A percentile compares a stretch with the other conserved stretches of the same genome.
Conservation (phyloP, 2,797 vertebrate genomes). For the Bradypodion ventrale region DNA sequence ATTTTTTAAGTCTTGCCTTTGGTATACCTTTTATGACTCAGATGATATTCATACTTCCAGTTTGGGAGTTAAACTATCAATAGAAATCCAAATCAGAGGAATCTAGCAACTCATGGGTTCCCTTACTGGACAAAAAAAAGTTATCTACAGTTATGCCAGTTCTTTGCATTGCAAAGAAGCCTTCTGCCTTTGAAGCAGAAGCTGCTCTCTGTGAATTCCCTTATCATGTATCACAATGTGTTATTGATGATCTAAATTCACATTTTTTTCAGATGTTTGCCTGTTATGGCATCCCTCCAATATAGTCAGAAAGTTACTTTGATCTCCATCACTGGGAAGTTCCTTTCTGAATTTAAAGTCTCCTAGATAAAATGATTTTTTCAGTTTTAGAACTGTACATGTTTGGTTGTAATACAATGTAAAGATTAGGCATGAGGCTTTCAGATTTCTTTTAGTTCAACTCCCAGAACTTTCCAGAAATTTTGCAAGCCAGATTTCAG, state of each 20-base stretch:
- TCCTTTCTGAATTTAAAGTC: not conserved
- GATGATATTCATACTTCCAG: not conserved
- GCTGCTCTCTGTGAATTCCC: conserved; percentile 19
- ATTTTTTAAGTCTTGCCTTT: not conserved
- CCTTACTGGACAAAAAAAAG: not conserved
- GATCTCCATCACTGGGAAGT: conserved; percentile 5
- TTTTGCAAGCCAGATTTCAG: no score
- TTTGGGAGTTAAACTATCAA: not conserved
- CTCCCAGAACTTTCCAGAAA: no score
- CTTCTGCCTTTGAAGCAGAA: conserved; percentile 19
- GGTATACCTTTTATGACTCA: not conserved
- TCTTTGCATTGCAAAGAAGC: conserved; percentile 21
- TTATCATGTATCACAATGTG: conserved; percentile 2
- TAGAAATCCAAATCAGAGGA: conserved; percentile 2
- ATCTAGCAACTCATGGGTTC: not conserved
- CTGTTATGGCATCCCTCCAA: not conserved
- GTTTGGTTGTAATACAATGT: not conserved
- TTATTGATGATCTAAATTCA: conserved; percentile 26
- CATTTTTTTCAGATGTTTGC: not conserved
- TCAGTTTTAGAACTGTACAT: not conserved
- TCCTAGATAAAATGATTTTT: not conserved
- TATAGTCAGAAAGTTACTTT: conserved; percentile 16
- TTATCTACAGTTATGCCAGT: not conserved
- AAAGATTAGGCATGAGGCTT: not conserved
- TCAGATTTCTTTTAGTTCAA: no score